Conservation (phyloP, 2,113 vertebrate species). For the Sinocyclocheilus grahami region DNA sequence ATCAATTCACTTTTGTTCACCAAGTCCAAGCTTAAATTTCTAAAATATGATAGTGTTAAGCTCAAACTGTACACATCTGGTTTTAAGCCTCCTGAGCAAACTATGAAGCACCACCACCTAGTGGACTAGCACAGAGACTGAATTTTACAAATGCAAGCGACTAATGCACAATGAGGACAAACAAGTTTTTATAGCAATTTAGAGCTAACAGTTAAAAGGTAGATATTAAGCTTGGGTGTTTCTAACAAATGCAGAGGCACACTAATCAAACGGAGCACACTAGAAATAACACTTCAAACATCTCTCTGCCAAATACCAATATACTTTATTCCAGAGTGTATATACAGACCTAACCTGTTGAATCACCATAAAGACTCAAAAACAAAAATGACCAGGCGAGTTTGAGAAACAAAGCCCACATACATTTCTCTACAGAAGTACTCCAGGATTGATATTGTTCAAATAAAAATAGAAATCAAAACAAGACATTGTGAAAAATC, state of each 20-base stretch:
- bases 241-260: neutral
- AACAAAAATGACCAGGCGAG: neutral
- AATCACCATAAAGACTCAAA: constrained; percentile 16
- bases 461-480: constrained; percentile 26
- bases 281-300: neutral
- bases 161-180: neutral
- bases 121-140: neutral
- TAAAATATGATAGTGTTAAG: neutral
- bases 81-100: neutral
- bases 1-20: neutral
- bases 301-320: constrained; percentile 29
- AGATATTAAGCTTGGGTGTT: neutral
- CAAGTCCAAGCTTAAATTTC: neutral
- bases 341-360: constrained; percentile 24
- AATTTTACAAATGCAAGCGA: neutral
- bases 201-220: neutral
- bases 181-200: neutral
- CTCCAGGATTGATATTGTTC: neutral
- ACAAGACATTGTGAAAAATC: neutral
- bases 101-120: neutral
- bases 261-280: neutral
- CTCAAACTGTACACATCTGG: neutral
- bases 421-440: constrained; percentile 39
- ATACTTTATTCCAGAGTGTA: constrained; percentile 43
- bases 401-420: neutral